A percentile compares a stretch with the other conserved stretches of the same genome.
These are phyloP conservation scores for Buathra laborator DNA, from an alignment of 2,888 invertebrate genomes.

Conservation along the genomic window DNA sequence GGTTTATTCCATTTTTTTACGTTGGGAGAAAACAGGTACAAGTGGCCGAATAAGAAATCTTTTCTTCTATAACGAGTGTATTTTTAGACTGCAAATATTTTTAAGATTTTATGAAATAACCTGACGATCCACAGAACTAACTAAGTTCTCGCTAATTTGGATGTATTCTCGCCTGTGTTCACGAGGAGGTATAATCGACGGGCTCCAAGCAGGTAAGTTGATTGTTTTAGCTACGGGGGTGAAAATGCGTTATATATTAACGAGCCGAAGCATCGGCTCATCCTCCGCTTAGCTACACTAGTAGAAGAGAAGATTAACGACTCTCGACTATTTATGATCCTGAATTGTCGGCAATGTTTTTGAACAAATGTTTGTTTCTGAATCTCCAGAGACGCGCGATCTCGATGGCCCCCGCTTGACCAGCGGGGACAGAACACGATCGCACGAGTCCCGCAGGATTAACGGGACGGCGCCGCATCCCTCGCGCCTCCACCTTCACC, in stretches of 20 bases:
- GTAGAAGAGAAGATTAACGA: conserved; percentile 81
- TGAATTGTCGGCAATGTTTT: conserved; percentile 80
- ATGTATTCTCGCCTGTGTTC: no score
- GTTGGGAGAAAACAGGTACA: background rate
- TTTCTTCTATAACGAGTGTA: background rate
- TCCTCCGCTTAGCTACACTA: conserved; percentile 44
- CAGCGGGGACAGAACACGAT: background rate
- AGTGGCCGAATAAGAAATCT: background rate
- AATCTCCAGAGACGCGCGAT: background rate
- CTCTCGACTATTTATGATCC: conserved; percentile 77
- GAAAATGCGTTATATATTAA: conserved; percentile 81
- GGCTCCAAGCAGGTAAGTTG: conserved; percentile 63
- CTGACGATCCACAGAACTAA: no score
- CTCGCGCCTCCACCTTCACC: conserved; percentile 59
- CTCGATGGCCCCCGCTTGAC: background rate
- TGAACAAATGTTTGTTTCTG: conserved; percentile 81
- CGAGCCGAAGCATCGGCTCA: conserved; percentile 68
- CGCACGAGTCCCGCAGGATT: conserved; percentile 40
- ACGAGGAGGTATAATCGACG: no score
- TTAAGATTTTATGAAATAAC: background rate
- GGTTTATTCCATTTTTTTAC: conserved; percentile 15
- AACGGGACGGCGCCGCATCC: conserved; percentile 61
- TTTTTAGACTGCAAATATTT: background rate
- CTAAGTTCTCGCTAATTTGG: no score
- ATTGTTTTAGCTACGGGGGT: conserved; percentile 82